Evolutionary conservation across 2,888 invertebrate genomes (phyloP).

Genomic region (Mythimna loreyi): DNA sequence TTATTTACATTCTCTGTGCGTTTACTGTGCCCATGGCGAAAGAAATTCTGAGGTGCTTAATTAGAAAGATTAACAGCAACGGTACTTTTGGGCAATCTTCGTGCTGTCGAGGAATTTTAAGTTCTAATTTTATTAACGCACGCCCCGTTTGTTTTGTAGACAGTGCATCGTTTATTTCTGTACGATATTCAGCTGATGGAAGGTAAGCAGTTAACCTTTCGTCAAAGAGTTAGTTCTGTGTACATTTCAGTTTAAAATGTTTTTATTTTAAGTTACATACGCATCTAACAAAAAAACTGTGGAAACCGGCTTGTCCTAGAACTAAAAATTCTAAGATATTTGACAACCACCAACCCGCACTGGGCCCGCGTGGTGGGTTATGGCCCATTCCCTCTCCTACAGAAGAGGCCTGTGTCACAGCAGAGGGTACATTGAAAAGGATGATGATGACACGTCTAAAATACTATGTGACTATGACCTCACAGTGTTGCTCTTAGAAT

Average conservation of each 20-base stretch:
- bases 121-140: slow-evolving; percentile 64
- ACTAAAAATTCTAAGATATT: no score
- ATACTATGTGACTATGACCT: no score
- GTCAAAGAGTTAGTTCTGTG: slow-evolving; percentile 5
- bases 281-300: no score
- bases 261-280: neutral
- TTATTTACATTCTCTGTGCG: slow-evolving; percentile 61
- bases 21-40: slow-evolving; percentile 58
- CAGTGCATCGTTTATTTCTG: slow-evolving; percentile 50
- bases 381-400: no score
- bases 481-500: no score
- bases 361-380: no score
- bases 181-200: slow-evolving; percentile 29
- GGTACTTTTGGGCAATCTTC: slow-evolving; percentile 60
- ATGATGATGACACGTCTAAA: no score
- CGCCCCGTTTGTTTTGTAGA: slow-evolving; percentile 41
- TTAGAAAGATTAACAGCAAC: slow-evolving; percentile 69
- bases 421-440: no score
- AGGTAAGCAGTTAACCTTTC: slow-evolving; percentile 16
- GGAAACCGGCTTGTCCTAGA: no score
- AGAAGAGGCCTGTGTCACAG: no score
- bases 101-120: slow-evolving; percentile 50
- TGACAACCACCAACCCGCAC: no score
- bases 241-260: slow-evolving; percentile 6
- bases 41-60: slow-evolving; percentile 67